Evolutionary conservation across 1,140 invertebrate species (phyloP), one percentile per base, ranked within the genome.

Genomic region (Brachionus koreanus): DNA sequence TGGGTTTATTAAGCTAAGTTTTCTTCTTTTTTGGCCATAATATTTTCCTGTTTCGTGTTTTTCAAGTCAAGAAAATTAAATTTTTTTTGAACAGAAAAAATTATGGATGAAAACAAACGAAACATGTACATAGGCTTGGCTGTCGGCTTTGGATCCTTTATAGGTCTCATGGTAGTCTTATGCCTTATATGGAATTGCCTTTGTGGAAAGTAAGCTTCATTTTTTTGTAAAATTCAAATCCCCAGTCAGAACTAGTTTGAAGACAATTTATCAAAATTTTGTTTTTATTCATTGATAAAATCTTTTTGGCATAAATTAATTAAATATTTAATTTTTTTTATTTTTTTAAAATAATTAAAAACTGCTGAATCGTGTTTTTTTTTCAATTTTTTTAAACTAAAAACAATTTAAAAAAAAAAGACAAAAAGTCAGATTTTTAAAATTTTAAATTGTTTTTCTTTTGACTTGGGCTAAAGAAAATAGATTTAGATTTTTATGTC

Each of bases 71-170:
- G 12, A 13, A 10, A 42, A 10, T 3, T 42, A 42, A n/a, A 2
- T 5, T n/a, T 7, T 72, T 29, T 12, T n/a, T 7, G n/a, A 79
- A 42, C 57, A 19, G 1, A 79, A 61, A 39, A 65, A 79, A 37
- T n/a, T 33, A 79, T 79, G 76, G 76, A 79, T 61, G 76, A 79
- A 65, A 79, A 37, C 35, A 61, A 39, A 7, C 25, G 57, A 25
- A 79, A 43, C 25, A 79, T 79, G 49, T 79, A 79, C 16, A 79
- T 79, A 25, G 76, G 76, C 19, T 37, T 79, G 16, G 76, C 25
- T 39, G 33, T 65, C 57, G 76, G 76, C 4, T 65, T 79, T 57
- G 61, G 49, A 39, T 25, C 33, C 19, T 79, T 65, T 61, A 43
- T 79, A 33, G 61, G 35, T 79, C 46, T 79, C 25, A 57, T 79